Evolutionary conservation across 2,797 vertebrate species (phyloP).

Genomic region (Lerista edwardsae): DNA sequence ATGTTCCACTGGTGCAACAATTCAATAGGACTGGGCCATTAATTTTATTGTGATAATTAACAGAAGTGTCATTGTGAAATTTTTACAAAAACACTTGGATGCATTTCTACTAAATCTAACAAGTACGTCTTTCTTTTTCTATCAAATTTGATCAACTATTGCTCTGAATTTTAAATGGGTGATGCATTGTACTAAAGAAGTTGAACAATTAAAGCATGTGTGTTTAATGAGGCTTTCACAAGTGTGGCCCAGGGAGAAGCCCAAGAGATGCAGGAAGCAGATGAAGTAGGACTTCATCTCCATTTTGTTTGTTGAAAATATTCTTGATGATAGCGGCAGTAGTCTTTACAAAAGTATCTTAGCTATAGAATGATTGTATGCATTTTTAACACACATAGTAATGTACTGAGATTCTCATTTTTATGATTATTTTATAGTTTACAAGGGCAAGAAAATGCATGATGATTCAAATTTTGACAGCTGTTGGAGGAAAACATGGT

Average conservation of each 20-base stretch:
- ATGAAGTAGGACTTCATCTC: background rate
- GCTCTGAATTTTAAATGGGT: background rate
- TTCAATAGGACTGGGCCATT: background rate
- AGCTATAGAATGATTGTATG: background rate
- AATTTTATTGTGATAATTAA: background rate
- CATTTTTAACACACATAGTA: background rate
- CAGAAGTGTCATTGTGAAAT: background rate
- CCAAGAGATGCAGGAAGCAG: background rate
- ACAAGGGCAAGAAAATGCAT: background rate
- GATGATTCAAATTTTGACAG: background rate
- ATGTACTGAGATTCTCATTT: background rate
- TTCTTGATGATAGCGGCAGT: background rate
- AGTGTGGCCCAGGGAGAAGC: background rate
- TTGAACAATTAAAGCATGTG: background rate
- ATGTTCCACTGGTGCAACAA: too few relatives aligned
- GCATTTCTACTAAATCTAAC: background rate
- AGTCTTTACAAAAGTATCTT: background rate
- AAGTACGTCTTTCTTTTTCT: too few relatives aligned
- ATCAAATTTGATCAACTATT: background rate
- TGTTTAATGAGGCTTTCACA: background rate
- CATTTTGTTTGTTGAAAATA: too few relatives aligned
- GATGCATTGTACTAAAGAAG: background rate
- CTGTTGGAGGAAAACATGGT: background rate
- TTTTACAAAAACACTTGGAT: background rate
- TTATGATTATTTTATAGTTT: background rate